Evolutionary conservation across 2,113 vertebrate species (phyloP), one percentile per base, ranked within the genome.

Genomic region (Solea senegalensis): DNA sequence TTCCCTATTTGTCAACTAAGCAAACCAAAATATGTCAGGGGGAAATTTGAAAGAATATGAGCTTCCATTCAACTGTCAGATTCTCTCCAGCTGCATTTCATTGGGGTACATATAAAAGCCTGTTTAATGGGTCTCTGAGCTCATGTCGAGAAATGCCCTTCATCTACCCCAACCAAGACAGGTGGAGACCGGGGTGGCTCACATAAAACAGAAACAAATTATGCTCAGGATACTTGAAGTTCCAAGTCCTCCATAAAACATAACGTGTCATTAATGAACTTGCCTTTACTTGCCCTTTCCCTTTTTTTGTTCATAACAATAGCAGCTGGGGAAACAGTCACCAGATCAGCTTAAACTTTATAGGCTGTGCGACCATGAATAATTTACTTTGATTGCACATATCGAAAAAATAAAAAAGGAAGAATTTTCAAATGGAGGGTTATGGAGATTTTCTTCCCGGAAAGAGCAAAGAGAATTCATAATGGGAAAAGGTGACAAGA

Each of bases 401-500:
- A 80, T 84, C 57, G 11, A 63, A 65, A 78, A 85, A 90, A 85
- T 54, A 78, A 79, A 72, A 72, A 79, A 65, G 10, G 50, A 21
- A 55, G 12, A 16, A 41, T 63, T 76, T 71, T 58, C 48, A 82
- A 88, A 81, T 70, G 69, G 72, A 34, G 76, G 82, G 74, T 83
- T 80, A 80, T 65, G n/a, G 69, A 63, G 76, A 69, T 83, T 82
- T 86, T 84, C 78, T 88, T 83, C 65, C 57, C 28, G 59, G 74
- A 84, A 70, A 88, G 82, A 91, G 86, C 84, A 90, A 92, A 91
- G 89, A 87, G 90, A 92, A 92, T 93, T 85, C 62, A 72, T 81
- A 86, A 92, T 88, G 80, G 61, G 40, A 62, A 74, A 89, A 90
- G 84, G 86, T 92, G 90, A 90, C 78, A 86, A 76, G 56, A 80